Percentiles rank a stretch among this genome's conserved stretches.
These are phyloP conservation scores for Rugalucina vietnamica DNA, from an alignment of 2,888 invertebrate species.

Conservation along the genomic window DNA sequence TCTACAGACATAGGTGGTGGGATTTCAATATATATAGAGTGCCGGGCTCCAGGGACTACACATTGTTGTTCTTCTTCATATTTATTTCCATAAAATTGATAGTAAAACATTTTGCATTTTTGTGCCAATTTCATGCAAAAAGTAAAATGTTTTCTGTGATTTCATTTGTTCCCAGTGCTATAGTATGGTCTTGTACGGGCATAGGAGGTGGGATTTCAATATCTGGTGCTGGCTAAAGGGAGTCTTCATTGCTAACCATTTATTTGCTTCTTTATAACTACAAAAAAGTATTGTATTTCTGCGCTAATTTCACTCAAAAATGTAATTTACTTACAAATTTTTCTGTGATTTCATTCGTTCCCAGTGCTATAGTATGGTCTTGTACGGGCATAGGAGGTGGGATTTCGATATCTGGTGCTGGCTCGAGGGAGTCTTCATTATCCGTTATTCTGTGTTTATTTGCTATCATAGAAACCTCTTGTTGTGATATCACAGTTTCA, in stretches of 20 bases:
- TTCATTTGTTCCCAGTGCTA: conserved; percentile 57
- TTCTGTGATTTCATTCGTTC: conserved; percentile 54
- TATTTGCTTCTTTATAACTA: no score
- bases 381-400: conserved; percentile 95
- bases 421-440: conserved; percentile 71
- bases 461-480: conserved; percentile 45
- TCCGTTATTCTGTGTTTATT: conserved; percentile 45
- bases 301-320: no score
- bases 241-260: conserved; percentile 59
- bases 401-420: conserved; percentile 89
- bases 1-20: no score
- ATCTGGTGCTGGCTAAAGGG: conserved; percentile 83
- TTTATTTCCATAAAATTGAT: no score
- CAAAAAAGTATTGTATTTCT: no score
- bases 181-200: conserved; percentile 86
- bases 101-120: no score
- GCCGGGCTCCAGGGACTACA: no score
- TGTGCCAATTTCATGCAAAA: no score
- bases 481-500: conserved; percentile 39
- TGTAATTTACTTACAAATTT: conserved; percentile 68
- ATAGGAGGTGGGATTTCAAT: conserved; percentile 97
- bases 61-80: no score
- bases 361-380: conserved; percentile 65
- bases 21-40: no score
- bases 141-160: conserved; percentile 64